These are phyloP conservation scores for Sipha flava DNA, from an alignment of 1,140 invertebrate species.

Conservation along the genomic window DNA sequence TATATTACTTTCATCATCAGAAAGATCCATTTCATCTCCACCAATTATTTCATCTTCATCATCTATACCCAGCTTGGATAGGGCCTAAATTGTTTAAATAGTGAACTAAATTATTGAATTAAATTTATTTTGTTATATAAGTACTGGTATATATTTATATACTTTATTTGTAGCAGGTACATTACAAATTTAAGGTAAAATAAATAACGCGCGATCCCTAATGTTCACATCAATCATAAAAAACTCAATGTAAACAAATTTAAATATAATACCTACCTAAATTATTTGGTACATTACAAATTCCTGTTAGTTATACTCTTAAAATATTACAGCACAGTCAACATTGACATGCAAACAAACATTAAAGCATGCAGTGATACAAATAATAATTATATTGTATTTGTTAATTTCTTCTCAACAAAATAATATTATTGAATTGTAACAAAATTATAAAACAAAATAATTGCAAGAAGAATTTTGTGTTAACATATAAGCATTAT, in stretches of 20 bases:
- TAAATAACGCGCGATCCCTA: background rate
- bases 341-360: background rate
- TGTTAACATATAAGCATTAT: too few species aligned
- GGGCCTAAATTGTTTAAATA: background rate
- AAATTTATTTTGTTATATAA: background rate
- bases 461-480: background rate
- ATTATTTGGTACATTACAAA: slow-evolving; percentile 27
- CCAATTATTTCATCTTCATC: slow-evolving; percentile 31
- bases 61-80: slow-evolving; percentile 25
- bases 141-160: background rate
- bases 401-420: background rate
- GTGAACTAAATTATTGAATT: background rate
- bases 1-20: slow-evolving; percentile 13
- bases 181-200: background rate
- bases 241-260: slow-evolving; percentile 22
- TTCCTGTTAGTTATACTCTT: slow-evolving; percentile 17
- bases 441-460: background rate
- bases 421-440: background rate
- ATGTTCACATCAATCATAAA: slow-evolving; percentile 5
- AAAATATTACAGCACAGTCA: background rate
- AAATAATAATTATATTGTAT: background rate
- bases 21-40: slow-evolving; percentile 25
- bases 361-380: background rate
- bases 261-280: slow-evolving; percentile 26
- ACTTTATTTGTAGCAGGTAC: slow-evolving; percentile 12